Evolutionary conservation across 2,797 vertebrate species (phyloP).

Genomic region (Pachyuromys duprasi): DNA sequence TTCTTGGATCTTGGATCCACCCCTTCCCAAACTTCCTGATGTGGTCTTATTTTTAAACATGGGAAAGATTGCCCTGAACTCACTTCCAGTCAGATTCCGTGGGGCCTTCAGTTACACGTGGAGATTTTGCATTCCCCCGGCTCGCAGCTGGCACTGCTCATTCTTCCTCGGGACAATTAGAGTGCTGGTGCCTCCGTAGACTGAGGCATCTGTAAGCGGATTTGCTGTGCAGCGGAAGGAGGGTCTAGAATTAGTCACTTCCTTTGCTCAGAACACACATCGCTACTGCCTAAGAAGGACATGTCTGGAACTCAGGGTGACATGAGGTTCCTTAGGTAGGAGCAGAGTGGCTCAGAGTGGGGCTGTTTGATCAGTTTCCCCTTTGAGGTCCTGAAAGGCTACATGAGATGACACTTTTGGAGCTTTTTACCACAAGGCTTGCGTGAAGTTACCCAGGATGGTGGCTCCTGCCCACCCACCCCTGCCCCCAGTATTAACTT

Average conservation of each 20-base stretch:
- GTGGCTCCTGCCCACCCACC: not conserved
- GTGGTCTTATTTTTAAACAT: constrained; percentile 41
- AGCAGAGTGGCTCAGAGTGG: not conserved
- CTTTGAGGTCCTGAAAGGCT: not conserved
- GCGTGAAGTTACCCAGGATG: not conserved
- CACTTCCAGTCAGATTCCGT: constrained; percentile 5
- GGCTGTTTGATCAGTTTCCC: not conserved
- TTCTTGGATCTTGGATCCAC: not conserved
- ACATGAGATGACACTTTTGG: not conserved
- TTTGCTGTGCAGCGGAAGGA: constrained; percentile 19
- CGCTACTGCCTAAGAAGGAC: not conserved
- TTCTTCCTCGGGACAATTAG: constrained; percentile 23
- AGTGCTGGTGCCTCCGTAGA: not conserved
- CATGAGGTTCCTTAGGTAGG: not conserved
- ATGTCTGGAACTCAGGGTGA: not conserved
- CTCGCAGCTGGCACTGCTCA: constrained; percentile 53
- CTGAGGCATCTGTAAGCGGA: not conserved
- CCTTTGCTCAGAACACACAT: constrained; percentile 12
- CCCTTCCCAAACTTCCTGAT: constrained; percentile 31
- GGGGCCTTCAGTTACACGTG: not conserved
- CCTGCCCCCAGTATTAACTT: not conserved
- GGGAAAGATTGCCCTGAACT: not conserved
- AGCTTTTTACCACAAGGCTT: not conserved
- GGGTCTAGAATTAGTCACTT: constrained; percentile 62
- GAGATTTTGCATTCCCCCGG: not conserved